Evolutionary conservation across 1,140 invertebrate genomes (phyloP), one percentile per base, ranked within the genome.

Genomic region (Drosophila insularis): DNA sequence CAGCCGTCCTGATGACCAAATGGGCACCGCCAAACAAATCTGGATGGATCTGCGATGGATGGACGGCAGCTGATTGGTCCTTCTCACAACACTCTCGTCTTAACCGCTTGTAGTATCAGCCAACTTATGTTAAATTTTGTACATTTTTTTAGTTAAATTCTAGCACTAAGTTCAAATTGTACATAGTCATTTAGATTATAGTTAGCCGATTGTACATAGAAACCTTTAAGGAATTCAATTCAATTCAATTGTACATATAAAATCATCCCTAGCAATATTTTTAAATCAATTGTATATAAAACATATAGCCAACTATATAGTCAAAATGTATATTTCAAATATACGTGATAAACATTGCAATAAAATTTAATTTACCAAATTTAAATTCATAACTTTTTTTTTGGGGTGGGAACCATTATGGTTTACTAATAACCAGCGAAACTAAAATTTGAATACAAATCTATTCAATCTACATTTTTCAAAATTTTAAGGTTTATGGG

Each of bases 301-400:
- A 54, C 17, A 55, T 43, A n/a, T 60, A 81, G 62, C 21, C 8
- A 81, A 81, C n/a, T 73, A 23, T 68, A 59, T 80, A 80, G 60
- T 39, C 46, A 63, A 79, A 53, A 53, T 61, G 72, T 73, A 85
- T 84, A 80, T 84, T 71, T 10, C 0, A 75, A 86, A 86, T 81
- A 79, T 79, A 75, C 64, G 75, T 82, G 79, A 86, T 87, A 78
- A 64, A 69, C 27, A 43, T 39, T 71, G 81, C 78, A 86, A 86
- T 86, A 79, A 87, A 86, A 81, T 79, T 1, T 35, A 75, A 80
- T 85, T 69, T 67, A 85, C 56, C 27, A 63, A 68, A n/a, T 3
- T 39, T 19, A 23, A 62, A 53, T 1, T 11, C 43, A 58, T 19
- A 31, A 56, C 21, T 27, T 23, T 0, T 23, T 27, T 27, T 5